Percentiles rank a stretch among this genome's conserved stretches.
Evolutionary conservation across 2,113 vertebrate species (phyloP).

Genomic region (Elachura formosa): DNA sequence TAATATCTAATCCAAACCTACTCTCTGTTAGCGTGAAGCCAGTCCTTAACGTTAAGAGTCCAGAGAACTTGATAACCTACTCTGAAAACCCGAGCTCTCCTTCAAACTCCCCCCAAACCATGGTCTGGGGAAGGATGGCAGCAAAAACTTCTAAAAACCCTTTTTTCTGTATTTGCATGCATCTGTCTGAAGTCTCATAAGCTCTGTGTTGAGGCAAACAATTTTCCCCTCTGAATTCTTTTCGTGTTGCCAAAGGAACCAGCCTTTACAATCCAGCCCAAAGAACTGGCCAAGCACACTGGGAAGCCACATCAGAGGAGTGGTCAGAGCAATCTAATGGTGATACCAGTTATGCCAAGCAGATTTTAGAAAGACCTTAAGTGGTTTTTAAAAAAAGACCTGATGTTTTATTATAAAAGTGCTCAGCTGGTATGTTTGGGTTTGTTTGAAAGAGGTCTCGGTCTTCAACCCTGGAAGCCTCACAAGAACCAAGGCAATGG

Average conservation of each 20-base stretch:
- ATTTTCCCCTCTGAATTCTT: neutral
- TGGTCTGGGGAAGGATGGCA: neutral
- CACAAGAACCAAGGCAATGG: neutral
- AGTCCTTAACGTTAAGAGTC: neutral
- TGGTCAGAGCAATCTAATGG: neutral
- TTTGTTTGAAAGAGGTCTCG: neutral
- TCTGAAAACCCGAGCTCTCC: neutral
- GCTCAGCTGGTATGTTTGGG: accelerated
- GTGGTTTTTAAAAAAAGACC: neutral
- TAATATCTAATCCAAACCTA: neutral
- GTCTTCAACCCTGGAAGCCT: neutral
- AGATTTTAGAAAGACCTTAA: neutral
- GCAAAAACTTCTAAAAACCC: neutral
- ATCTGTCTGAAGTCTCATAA: neutral
- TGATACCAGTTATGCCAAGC: neutral
- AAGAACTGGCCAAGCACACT: neutral
- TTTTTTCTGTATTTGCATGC: neutral
- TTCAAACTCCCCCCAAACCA: neutral
- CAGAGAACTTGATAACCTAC: neutral
- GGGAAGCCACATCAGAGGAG: neutral
- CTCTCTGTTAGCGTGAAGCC: neutral
- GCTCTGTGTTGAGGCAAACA: neutral
- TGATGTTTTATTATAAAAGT: neutral
- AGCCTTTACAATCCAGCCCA: neutral
- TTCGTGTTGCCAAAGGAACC: neutral